Evolutionary conservation across 2,797 vertebrate genomes (phyloP), one percentile per base, ranked within the genome.

Genomic region (Ctenosaura bakeri): DNA sequence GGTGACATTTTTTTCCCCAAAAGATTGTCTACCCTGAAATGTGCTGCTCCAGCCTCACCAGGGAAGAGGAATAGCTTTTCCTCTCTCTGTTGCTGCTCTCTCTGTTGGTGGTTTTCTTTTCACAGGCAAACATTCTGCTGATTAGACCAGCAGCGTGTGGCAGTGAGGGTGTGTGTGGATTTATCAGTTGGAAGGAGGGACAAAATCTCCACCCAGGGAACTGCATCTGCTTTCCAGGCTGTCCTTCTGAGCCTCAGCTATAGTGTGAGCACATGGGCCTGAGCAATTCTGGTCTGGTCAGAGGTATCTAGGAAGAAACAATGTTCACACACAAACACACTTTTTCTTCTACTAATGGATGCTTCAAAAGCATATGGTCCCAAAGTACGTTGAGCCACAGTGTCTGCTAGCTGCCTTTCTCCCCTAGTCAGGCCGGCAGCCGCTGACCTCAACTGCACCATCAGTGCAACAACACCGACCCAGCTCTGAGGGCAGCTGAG

Each of bases 321-420:
- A 50, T 92, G 66, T 32, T 29, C 26, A 32, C 26, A 69, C 8
- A 9, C 26, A 29, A 2, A 59, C 3, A 18, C 16, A 18, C 14
- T 18, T 59, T 81, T 93, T 93, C 89, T 91, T 89, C 81, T 88
- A 59, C 78, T 81, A 69, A 26, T 50, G 88, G 89, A 82, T 87
- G 77, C 32, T 85, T 89, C 78, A 84, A 59, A 84, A 90, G 88
- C 46, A 80, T 46, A 69, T 3, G 88, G 80, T 86, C n/a, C 42
- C 86, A 29, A 35, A 38, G 20, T 35, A n/a, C 18, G 9, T 13
- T 50, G 29, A 24, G 50, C 88, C 82, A 56, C 14, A 0, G 18
- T 2, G 0, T 54, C n/a, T 26, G 13, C 0, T 3, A 0, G 54
- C 46, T 85, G 54, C 84, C 59, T 82, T 32, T 78, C 42, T 14